phyloP scores from a whole-genome alignment of 2,888 invertebrate species.

The Conus canariensis region DNA sequence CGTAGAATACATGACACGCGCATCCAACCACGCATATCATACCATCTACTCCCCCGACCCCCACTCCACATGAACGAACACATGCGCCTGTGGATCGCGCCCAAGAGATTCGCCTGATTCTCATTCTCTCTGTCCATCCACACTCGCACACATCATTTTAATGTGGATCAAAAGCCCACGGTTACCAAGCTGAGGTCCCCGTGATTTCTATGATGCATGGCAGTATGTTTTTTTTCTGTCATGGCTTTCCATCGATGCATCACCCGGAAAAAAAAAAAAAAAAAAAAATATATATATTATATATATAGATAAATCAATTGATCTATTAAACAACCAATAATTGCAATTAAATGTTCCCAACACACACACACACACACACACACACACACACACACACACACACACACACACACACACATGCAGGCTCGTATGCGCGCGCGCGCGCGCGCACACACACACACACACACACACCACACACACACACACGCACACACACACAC shows the following conservation, averaged over 20 bases:
- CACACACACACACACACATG: not conserved
- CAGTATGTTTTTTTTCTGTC: no score
- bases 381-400: constrained; percentile 1
- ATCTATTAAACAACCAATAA: no score
- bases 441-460: not conserved
- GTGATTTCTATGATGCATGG: not conserved
- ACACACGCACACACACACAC: no score
- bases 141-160: not conserved
- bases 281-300: not conserved
- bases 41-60: no score
- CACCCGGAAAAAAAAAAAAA: not conserved
- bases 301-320: not conserved
- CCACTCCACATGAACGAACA: not conserved
- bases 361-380: not conserved
- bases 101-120: not conserved
- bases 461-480: no score
- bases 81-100: not conserved
- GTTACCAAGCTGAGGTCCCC: not conserved
- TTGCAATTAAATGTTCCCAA: no score
- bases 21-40: no score
- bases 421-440: not conserved
- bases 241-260: not conserved
- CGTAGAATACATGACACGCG: no score
- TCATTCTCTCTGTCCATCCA: not conserved
- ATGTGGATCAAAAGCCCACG: no score